Evolutionary conservation across 2,888 invertebrate species (phyloP).

Genomic region (Lissocephala sabroskyi): DNA sequence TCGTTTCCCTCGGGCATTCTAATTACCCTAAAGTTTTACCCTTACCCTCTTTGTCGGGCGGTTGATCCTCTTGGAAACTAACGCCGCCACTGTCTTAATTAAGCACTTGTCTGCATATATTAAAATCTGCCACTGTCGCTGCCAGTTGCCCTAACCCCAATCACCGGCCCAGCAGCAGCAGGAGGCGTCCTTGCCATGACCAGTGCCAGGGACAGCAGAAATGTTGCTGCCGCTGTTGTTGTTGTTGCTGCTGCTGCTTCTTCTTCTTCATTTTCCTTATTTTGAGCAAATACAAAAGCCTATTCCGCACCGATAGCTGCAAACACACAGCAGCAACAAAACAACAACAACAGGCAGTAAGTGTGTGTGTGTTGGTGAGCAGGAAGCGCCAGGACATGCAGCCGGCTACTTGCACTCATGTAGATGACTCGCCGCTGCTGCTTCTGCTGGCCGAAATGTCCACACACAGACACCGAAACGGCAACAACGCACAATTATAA

Average conservation of each 20-base stretch:
- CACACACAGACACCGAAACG: conserved; percentile 11
- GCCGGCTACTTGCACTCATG: conserved; percentile 66
- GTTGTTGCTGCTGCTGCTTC: conserved; percentile 21
- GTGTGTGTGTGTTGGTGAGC: conserved; percentile 34
- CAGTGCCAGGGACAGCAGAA: no score
- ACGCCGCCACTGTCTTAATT: conserved; percentile 60
- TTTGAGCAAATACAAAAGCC: conserved; percentile 65
- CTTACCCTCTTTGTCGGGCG: no score
- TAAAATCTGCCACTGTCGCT: conserved; percentile 48
- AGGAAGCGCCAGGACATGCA: conserved; percentile 61
- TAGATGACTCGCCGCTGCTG: conserved; percentile 59
- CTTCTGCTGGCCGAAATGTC: conserved; percentile 15
- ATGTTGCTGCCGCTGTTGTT: conserved; percentile 23
- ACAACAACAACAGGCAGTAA: conserved; percentile 9
- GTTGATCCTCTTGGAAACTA: no score
- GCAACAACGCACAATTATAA: conserved; percentile 61
- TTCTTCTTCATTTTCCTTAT: conserved; percentile 62
- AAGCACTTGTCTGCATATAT: conserved; percentile 66
- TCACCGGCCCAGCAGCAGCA: no score
- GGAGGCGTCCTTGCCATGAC: no score
- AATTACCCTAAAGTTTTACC: no score
- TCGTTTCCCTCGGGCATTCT: no score
- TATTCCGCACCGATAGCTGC: conserved; percentile 66
- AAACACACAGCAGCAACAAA: conserved; percentile 41
- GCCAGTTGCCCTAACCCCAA: conserved; percentile 14